Conservation (phyloP, 2,113 vertebrate genomes). For the Apodemus speciosus region DNA sequence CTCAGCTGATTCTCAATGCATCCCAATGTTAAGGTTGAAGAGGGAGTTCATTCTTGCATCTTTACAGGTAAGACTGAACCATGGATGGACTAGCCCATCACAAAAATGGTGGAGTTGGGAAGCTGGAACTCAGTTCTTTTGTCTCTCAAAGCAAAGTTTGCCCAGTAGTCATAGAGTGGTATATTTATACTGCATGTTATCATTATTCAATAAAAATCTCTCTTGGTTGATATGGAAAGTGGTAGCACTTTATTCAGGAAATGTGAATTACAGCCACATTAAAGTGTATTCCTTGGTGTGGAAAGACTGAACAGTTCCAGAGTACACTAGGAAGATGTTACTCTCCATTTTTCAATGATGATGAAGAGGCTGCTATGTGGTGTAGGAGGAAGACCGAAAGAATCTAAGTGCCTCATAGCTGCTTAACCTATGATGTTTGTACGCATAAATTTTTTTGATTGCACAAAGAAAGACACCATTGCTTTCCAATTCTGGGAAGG, state of each 20-base stretch:
- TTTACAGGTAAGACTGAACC: not conserved
- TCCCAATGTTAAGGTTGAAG: fast-evolving
- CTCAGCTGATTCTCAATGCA: not conserved
- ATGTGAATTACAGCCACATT: not conserved
- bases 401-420: fast-evolving
- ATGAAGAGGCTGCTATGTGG: not conserved
- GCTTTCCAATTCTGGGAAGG: not conserved
- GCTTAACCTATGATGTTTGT: not conserved
- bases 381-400: not conserved
- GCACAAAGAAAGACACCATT: not conserved
- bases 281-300: not conserved
- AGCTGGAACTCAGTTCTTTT: not conserved
- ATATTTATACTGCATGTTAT: fast-evolving
- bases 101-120: not conserved
- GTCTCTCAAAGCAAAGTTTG: not conserved
- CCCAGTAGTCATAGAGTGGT: fast-evolving
- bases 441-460: not conserved
- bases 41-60: not conserved
- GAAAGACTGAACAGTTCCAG: not conserved
- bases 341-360: fast-evolving
- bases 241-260: not conserved
- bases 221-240: not conserved
- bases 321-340: too few relatives aligned
- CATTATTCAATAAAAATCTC: not conserved
- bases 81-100: not conserved